phyloP scores from a whole-genome alignment of 23 tunicate genomes.

The Styela plicata region DNA sequence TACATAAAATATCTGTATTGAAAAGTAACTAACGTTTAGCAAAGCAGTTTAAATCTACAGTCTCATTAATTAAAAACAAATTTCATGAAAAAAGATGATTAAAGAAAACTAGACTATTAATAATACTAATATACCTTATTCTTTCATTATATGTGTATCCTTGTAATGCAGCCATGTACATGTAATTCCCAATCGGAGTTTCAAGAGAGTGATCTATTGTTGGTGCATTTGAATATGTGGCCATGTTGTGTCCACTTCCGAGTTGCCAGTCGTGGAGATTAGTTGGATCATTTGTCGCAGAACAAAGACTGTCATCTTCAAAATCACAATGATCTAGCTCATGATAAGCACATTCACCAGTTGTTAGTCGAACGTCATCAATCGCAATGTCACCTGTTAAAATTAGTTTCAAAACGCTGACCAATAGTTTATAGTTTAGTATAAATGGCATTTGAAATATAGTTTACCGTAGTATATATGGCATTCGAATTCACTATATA shows the following conservation, averaged over 20 bases:
- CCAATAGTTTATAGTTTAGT: too few species aligned
- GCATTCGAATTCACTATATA: too few species aligned
- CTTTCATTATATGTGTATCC: conserved; percentile 8
- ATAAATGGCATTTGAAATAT: background rate
- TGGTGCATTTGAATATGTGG: conserved; percentile 27
- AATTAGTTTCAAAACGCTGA: background rate
- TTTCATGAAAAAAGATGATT: too few species aligned
- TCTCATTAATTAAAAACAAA: too few species aligned
- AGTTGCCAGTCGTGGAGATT: conserved; percentile 31
- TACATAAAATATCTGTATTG: too few species aligned
- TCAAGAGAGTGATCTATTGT: conserved; percentile 37
- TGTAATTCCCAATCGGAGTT: conserved; percentile 33
- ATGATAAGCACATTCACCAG: conserved; percentile 40
- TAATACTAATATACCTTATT: background rate
- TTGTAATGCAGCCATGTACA: conserved; percentile 27
- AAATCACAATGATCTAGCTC: conserved; percentile 63
- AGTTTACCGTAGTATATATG: too few species aligned
- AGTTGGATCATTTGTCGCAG: conserved; percentile 15
- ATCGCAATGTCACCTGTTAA: conserved; percentile 60
- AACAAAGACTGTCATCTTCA: conserved; percentile 48
- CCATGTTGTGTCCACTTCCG: conserved; percentile 20
- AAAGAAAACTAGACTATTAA: too few species aligned
- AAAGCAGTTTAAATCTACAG: too few species aligned
- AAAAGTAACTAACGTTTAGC: too few species aligned
- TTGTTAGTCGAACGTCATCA: conserved; percentile 42